Evolutionary conservation across 2,797 vertebrate genomes (phyloP).

Genomic region (Oreochromis grahami): DNA sequence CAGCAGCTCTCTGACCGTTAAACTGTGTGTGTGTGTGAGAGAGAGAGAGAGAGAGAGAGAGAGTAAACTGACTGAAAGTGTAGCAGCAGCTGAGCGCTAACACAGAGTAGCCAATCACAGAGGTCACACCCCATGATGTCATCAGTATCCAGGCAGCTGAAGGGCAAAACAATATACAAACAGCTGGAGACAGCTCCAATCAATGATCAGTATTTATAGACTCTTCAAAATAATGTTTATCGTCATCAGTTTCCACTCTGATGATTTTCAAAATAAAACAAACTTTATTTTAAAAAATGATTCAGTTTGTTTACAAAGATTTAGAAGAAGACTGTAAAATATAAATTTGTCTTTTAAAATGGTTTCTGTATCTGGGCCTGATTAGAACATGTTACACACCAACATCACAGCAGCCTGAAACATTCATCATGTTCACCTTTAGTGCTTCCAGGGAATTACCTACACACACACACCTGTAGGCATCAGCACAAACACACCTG

Average conservation of each 20-base stretch:
- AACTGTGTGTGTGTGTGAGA: neutral
- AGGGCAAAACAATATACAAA: no score
- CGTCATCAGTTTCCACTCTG: fast-evolving
- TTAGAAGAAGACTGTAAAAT: neutral
- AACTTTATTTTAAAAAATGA: fast-evolving
- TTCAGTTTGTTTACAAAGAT: neutral
- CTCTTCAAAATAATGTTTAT: neutral
- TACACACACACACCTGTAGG: no score
- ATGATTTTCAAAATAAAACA: neutral
- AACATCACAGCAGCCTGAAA: no score
- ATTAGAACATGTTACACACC: no score
- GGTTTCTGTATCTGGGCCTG: no score
- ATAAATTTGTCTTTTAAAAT: neutral
- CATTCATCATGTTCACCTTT: no score
- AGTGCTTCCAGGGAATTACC: no score
- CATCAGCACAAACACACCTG: no score
- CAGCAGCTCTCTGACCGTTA: neutral
- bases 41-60: no score
- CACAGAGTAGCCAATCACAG: neutral
- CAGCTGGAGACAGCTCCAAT: no score
- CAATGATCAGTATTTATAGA: neutral
- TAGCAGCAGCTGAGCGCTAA: neutral
- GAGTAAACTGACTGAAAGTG: neutral
- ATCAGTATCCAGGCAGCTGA: neutral
- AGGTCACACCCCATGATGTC: neutral